A percentile compares a stretch with the other conserved stretches of the same genome.
Conservation (phyloP, 1,140 invertebrate species). For the Zeugodacus cucurbitae region DNA sequence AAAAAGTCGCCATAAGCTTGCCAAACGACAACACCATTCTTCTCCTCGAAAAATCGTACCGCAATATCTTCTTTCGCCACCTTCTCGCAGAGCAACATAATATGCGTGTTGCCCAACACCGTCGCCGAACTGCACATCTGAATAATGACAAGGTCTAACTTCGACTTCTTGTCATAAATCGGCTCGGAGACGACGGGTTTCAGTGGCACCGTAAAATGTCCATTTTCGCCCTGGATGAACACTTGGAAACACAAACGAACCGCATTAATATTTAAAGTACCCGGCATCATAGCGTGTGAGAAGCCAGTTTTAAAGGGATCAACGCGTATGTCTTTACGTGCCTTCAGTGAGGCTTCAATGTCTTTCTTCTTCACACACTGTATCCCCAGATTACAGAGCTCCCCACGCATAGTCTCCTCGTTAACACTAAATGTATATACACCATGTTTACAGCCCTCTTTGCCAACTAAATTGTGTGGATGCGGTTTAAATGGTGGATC, state of each 20-base stretch:
- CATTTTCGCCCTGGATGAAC: conserved; percentile 76
- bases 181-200: conserved; percentile 88
- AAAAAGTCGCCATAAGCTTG: conserved; percentile 88
- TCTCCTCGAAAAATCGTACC: conserved; percentile 89
- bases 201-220: conserved; percentile 82
- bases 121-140: conserved; percentile 78
- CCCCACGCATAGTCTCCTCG: conserved; percentile 79
- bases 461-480: conserved; percentile 95
- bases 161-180: conserved; percentile 97
- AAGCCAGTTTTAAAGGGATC: conserved; percentile 95
- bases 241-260: conserved; percentile 96
- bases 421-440: conserved; percentile 88
- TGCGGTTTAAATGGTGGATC: conserved; percentile 88
- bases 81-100: conserved; percentile 95
- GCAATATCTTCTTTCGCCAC: conserved; percentile 90
- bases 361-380: conserved; percentile 97
- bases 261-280: conserved; percentile 91
- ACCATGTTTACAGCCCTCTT: conserved; percentile 90
- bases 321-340: conserved; percentile 86
- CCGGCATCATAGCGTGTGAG: conserved; percentile 80
- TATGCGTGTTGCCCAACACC: conserved; percentile 85
- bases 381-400: conserved; percentile 93
- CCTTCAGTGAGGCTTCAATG: conserved; percentile 84
- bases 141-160: conserved; percentile 90
- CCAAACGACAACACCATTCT: conserved; percentile 80